Evolutionary conservation across 2,797 vertebrate genomes (phyloP).

Genomic region (Lepus oiostolus): DNA sequence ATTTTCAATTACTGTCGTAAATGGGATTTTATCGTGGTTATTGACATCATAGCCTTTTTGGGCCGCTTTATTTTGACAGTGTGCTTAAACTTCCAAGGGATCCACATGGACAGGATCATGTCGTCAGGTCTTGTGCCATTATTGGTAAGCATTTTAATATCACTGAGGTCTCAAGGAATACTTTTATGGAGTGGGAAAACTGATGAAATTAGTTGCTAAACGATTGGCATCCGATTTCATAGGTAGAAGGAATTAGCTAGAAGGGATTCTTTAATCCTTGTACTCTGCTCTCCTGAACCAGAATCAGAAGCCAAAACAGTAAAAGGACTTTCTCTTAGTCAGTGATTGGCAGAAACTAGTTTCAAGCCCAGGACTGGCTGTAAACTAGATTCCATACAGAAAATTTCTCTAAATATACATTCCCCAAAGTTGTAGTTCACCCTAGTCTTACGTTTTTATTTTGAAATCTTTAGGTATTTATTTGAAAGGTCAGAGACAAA

Average conservation of each 20-base stretch:
- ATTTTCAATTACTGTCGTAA: conserved; percentile 10
- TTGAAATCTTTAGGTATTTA: no score
- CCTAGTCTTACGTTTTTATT: no score
- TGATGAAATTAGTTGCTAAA: not conserved
- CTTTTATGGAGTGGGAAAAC: conserved; percentile 36
- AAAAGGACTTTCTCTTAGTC: not conserved
- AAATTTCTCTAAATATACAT: not conserved
- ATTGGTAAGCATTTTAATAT: conserved; percentile 49
- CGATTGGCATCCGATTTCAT: not conserved
- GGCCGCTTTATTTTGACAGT: not conserved
- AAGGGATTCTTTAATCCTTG: conserved; percentile 1
- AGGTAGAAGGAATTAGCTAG: conserved; percentile 7
- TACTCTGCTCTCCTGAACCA: not conserved
- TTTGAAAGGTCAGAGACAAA: no score
- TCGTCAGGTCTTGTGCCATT: not conserved
- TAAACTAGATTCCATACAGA: not conserved
- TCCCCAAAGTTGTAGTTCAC: not conserved
- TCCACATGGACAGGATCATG: not conserved
- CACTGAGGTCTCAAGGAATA: conserved; percentile 35
- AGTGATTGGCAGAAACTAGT: not conserved
- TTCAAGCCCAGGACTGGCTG: not conserved
- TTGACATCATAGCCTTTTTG: not conserved
- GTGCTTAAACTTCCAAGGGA: not conserved
- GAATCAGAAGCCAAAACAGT: not conserved
- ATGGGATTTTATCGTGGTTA: not conserved